Percentiles rank a stretch among this genome's conserved stretches.
Conservation (phyloP, 2,113 vertebrate genomes). For the Strigops habroptila region DNA sequence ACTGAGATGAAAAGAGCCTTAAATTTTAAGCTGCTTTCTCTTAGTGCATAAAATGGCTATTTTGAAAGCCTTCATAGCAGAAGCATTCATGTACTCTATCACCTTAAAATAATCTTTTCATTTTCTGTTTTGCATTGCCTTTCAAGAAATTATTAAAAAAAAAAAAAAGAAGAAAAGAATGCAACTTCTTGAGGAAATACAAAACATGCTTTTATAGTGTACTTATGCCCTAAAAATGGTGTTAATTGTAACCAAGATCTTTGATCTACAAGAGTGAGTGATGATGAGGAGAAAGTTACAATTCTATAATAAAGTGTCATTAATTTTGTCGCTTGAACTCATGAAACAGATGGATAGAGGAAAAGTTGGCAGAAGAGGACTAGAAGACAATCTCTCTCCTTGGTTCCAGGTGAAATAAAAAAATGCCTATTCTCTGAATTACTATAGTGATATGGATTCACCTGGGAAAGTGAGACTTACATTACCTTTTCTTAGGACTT, state of each 20-base stretch:
- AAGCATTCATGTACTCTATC: background rate
- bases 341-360: background rate
- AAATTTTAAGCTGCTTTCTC: slow-evolving; percentile 35
- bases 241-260: background rate
- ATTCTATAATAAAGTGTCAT: background rate
- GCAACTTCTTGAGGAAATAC: background rate
- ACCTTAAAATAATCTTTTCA: background rate
- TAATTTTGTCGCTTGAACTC: background rate
- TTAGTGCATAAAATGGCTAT: background rate
- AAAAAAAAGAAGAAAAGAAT: background rate
- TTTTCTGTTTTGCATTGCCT: background rate
- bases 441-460: background rate
- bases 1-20: background rate
- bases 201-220: background rate
- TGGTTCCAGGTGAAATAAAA: background rate
- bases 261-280: background rate
- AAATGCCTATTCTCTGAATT: background rate
- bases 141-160: background rate
- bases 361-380: background rate
- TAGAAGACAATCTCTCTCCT: background rate
- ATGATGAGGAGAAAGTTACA: background rate
- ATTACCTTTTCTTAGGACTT: background rate
- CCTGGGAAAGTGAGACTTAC: background rate
- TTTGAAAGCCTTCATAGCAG: background rate
- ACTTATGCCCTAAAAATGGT: background rate